Conservation (phyloP, 2,113 vertebrate species). For the Ammodytes marinus region DNA sequence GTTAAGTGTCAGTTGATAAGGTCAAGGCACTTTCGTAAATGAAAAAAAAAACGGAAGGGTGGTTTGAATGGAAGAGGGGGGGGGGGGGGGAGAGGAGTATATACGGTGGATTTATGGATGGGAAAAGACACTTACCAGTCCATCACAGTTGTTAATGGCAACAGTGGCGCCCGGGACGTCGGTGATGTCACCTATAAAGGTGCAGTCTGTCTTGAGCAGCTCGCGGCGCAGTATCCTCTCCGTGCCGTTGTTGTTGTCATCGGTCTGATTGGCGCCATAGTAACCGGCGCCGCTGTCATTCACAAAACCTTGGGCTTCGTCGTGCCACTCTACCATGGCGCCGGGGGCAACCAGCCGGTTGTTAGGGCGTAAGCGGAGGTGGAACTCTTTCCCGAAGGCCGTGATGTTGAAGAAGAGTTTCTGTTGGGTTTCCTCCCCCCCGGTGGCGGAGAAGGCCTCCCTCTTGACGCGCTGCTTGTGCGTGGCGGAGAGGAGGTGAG, state of each 20-base stretch:
- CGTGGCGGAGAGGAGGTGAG: conserved; percentile 90
- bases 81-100: background rate
- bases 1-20: conserved; percentile 59
- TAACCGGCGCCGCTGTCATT: conserved; percentile 49
- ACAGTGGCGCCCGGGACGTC: conserved; percentile 93
- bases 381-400: conserved; percentile 94
- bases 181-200: conserved; percentile 94
- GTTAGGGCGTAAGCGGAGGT: conserved; percentile 92
- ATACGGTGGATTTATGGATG: background rate
- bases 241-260: background rate
- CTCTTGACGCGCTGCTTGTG: conserved; percentile 89
- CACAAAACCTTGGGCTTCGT: conserved; percentile 62
- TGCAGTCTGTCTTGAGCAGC: conserved; percentile 91
- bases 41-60: conserved; percentile 13
- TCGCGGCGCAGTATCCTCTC: conserved; percentile 87
- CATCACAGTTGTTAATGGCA: conserved; percentile 98
- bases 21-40: conserved; percentile 53
- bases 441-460: conserved; percentile 65
- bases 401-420: conserved; percentile 93
- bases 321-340: conserved; percentile 94
- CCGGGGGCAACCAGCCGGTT: conserved; percentile 88
- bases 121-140: conserved; percentile 91
- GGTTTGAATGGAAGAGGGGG: background rate
- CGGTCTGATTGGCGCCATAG: conserved; percentile 32
- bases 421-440: conserved; percentile 51